Percentiles rank a stretch among this genome's conserved stretches.
Conservation (phyloP, 2,888 invertebrate species). For the Cephus rjabovi region DNA sequence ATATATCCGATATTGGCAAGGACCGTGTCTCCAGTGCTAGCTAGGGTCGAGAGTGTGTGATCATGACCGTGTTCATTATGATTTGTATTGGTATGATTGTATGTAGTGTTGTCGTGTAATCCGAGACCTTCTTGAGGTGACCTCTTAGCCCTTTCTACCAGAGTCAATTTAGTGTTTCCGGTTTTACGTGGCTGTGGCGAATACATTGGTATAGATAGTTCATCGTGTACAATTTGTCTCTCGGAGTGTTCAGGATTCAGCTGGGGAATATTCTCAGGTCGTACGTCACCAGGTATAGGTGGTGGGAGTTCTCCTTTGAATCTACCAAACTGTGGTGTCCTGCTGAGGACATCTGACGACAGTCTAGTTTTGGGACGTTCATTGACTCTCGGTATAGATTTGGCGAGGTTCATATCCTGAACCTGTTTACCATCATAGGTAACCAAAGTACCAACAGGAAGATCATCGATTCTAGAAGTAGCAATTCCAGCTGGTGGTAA, state of each 20-base stretch:
- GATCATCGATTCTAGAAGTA: constrained; percentile 11
- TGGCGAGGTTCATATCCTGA: constrained; percentile 73
- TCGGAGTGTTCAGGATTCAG: constrained; percentile 23
- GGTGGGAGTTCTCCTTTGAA: constrained; percentile 81
- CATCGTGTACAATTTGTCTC: constrained; percentile 16
- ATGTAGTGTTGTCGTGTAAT: background rate
- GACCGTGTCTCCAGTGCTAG: constrained; percentile 48
- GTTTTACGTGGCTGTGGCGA: background rate
- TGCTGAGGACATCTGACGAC: constrained; percentile 73
- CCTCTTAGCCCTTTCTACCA: constrained; percentile 43
- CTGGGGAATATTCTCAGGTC: constrained; percentile 49
- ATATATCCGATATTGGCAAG: constrained; percentile 53
- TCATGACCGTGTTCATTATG: constrained; percentile 12
- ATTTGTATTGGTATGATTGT: constrained; percentile 24
- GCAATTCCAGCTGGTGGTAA: constrained; percentile 71
- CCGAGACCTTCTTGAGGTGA: constrained; percentile 32
- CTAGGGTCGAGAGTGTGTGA: constrained; percentile 27
- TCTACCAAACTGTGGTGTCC: constrained; percentile 80
- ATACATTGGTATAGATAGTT: background rate
- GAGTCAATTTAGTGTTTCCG: constrained; percentile 35
- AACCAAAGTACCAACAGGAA: constrained; percentile 74
- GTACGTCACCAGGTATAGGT: constrained; percentile 67
- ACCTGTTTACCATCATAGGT: constrained; percentile 83
- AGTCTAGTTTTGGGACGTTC: constrained; percentile 53
- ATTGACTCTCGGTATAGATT: constrained; percentile 57